Evolutionary conservation across 2,113 vertebrate species (phyloP), one percentile per base, ranked within the genome.

Genomic region (Corythoichthys haematopterus): DNA sequence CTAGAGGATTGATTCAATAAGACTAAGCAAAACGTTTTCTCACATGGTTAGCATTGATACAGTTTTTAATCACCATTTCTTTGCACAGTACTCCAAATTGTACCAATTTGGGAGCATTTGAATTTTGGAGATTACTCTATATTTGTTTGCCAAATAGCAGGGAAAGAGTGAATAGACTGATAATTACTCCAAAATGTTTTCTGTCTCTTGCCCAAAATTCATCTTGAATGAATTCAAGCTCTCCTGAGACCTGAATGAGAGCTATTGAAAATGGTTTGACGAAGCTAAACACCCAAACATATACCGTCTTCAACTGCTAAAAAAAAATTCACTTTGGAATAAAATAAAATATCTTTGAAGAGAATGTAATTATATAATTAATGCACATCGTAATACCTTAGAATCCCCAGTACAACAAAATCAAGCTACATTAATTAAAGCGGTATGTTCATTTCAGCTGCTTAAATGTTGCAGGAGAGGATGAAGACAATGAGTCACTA

Each of bases 401-500:
- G 8, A 38, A 8, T 10, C 43, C 10, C n/a, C n/a, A 52, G n/a
- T 28, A 52, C 16, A n/a, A 52, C 51, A 52, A 52, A 20, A 57
- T 45, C 6, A 43, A 5, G 35, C 40, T 46, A n/a, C 35, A 37
- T 45, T 64, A 7, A 43, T 65, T 66, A 36, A 65, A 20, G 1
- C 9, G 40, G 16, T 60, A 2, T 65, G 48, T 59, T 62, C 3
- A 51, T 63, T 66, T 61, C n/a, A 60, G n/a, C 53, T 46, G 36
- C 40, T 56, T 36, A 76, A 60, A 50, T 50, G 47, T 50, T n/a
- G 20, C n/a, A 53, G 40, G 14, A 8, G 20, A 3, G 16, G 36
- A 45, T 36, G 59, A 53, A 28, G 70, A 61, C 74, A 71, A 62
- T 57, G 3, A 16, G 59, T 51, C 51, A 58, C 70, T 51, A 51